Conservation (phyloP, 2,113 vertebrate genomes). For the Fregata magnificens region DNA sequence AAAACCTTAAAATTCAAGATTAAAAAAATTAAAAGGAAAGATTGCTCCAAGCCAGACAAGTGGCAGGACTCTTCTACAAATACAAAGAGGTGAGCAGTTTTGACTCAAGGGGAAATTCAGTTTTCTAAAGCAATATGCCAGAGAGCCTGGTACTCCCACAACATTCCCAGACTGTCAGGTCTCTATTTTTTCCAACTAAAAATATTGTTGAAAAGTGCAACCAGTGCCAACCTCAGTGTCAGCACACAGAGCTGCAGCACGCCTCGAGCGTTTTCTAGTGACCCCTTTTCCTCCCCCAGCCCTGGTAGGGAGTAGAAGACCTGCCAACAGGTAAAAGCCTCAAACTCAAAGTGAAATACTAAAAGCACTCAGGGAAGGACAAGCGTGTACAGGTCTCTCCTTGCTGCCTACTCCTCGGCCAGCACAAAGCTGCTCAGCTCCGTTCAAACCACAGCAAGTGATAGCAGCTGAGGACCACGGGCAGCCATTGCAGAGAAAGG, state of each 20-base stretch:
- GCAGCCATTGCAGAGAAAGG: not conserved
- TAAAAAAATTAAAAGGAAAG: not conserved
- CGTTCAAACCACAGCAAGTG: not conserved
- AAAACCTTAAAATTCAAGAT: not conserved
- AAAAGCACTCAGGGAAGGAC: not conserved
- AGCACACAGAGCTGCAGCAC: not conserved
- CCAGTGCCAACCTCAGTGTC: accelerated
- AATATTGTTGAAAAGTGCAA: not conserved
- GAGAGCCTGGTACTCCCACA: no score
- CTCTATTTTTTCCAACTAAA: not conserved
- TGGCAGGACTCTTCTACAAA: not conserved
- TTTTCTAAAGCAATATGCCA: not conserved
- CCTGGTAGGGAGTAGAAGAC: not conserved
- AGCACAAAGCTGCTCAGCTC: not conserved
- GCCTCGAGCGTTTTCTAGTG: not conserved
- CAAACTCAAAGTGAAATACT: not conserved
- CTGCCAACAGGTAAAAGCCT: not conserved
- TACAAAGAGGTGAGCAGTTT: not conserved
- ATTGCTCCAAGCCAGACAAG: not conserved
- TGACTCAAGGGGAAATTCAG: not conserved
- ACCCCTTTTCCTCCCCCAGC: not conserved
- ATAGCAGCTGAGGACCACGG: not conserved
- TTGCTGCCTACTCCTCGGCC: not conserved
- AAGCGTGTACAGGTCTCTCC: not conserved
- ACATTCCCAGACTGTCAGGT: not conserved